Evolutionary conservation across 1,140 invertebrate species (phyloP), one percentile per base, ranked within the genome.

Genomic region (Hypothenemus hampei): DNA sequence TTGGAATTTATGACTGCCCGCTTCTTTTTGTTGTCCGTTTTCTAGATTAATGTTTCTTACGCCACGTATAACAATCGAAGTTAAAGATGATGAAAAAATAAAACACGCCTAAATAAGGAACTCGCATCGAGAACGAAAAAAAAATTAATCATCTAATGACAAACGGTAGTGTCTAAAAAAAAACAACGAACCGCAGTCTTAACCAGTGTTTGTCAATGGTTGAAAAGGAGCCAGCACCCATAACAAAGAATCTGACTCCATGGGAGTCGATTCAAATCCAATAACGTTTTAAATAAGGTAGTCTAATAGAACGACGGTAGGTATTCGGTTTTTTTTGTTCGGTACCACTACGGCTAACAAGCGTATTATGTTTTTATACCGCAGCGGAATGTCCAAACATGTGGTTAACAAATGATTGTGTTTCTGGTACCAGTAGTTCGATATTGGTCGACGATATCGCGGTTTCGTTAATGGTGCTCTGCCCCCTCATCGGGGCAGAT

Each of bases 211-310:
- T 39, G 35, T 49, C 47, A 49, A 23, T 23, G 33, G 33, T n/a
- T 13, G 33, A 37, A 24, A 49, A 39, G 33, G 19, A 49, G 20
- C 15, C 19, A 49, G 33, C 15, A 15, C 20, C 7, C 4, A 4
- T 11, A 51, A 51, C 49, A 51, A 51, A 41, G 49, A 19, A 33
- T 4, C 16, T n/a, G 16, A 43, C 49, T 51, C 49, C 49, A 24
- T 24, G 49, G 49, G 49, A 51, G 49, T 51, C 49, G 24, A 51
- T 51, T 51, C 49, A 40, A 33, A 40, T 22, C 49, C 37, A 51
- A 41, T 41, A 40, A 41, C 49, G 22, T 43, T 51, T 51, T 51
- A 41, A 51, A 51, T 51, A 51, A 51, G 49, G 37, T 51, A 51
- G 49, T 51, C 49, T 41, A 51, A 36, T 36, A 36, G 45, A 13